Evolutionary conservation across 2,797 vertebrate genomes (phyloP).

Genomic region (Pteronotus mesoamericanus): DNA sequence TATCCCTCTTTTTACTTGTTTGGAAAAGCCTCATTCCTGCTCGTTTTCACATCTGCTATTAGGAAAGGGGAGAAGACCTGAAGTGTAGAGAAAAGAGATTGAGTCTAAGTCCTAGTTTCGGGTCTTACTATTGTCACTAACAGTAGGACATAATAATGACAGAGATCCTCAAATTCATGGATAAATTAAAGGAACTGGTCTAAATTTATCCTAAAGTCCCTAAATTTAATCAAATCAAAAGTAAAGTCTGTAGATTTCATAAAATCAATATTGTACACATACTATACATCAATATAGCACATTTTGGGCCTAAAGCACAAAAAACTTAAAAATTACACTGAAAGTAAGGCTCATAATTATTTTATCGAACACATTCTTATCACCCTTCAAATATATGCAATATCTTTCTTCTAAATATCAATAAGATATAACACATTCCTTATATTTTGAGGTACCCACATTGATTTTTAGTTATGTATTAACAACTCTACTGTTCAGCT

Average conservation of each 20-base stretch:
- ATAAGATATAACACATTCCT: neutral
- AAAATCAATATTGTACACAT: neutral
- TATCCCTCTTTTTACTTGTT: neutral
- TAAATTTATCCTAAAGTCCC: neutral
- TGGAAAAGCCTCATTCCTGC: neutral
- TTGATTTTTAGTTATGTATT: neutral
- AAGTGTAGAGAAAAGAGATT: neutral
- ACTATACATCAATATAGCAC: neutral
- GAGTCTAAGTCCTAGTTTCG: neutral
- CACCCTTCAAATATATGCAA: neutral
- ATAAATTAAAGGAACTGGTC: neutral
- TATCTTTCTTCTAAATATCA: constrained; percentile 17
- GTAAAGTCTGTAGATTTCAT: neutral
- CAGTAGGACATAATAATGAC: neutral
- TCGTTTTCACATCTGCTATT: neutral
- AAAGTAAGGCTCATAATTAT: constrained; percentile 4
- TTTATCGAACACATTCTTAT: neutral
- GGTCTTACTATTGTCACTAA: neutral
- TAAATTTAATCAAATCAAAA: neutral
- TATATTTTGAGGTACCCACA: neutral
- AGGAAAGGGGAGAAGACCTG: neutral
- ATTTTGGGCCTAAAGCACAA: neutral
- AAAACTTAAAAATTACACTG: neutral
- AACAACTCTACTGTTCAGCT: neutral
- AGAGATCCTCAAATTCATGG: neutral